phyloP scores from a whole-genome alignment of 2,888 invertebrate genomes.

The Odontocolon sp. region DNA sequence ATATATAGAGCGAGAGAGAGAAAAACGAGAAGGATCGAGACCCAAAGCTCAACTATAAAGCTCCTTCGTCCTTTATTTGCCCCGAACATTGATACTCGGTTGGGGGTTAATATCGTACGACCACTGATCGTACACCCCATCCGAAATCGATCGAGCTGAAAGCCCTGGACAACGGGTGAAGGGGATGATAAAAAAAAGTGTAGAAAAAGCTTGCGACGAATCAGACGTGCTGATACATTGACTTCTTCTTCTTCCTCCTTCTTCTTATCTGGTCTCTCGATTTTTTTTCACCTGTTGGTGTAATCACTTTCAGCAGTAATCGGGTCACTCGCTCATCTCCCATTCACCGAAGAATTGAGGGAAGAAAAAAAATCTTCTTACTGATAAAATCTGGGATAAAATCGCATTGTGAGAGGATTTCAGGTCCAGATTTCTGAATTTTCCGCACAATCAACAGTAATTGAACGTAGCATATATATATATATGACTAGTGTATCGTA shows the following conservation, averaged over 20 bases:
- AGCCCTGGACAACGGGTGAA: constrained; percentile 70
- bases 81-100: constrained; percentile 29
- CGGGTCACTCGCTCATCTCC: background rate
- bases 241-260: too few relatives aligned
- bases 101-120: constrained; percentile 44
- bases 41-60: constrained; percentile 17
- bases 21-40: constrained; percentile 23
- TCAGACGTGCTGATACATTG: too few relatives aligned
- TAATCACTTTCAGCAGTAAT: background rate
- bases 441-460: background rate
- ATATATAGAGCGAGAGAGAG: too few relatives aligned
- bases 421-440: background rate
- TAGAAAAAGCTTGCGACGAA: too few relatives aligned
- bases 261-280: too few relatives aligned
- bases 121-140: constrained; percentile 63
- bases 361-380: constrained; percentile 5
- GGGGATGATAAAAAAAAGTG: constrained; percentile 10
- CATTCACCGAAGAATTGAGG: background rate
- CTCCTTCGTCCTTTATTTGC: constrained; percentile 15
- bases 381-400: too few relatives aligned
- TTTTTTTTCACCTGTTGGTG: too few relatives aligned
- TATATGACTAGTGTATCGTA: background rate
- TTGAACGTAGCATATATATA: background rate
- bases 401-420: background rate
- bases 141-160: constrained; percentile 79